Evolutionary conservation across 2,113 vertebrate species (phyloP).

Genomic region (Hirundichthys speculiger): DNA sequence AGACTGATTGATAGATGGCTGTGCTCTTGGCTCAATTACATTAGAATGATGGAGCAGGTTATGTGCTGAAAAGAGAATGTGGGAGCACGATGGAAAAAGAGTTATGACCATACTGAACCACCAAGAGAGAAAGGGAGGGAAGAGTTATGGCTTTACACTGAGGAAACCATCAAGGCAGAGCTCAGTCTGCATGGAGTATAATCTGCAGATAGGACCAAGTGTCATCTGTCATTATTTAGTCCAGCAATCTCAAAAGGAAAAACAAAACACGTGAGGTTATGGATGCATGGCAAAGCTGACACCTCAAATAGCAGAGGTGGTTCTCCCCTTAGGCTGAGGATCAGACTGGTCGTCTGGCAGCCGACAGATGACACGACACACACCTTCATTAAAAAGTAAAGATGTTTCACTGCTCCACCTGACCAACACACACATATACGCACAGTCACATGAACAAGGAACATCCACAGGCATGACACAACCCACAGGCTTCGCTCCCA

Average conservation of each 20-base stretch:
- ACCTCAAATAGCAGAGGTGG: slow-evolving; percentile 25
- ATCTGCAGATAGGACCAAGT: slow-evolving; percentile 1
- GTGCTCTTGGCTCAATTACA: slow-evolving; percentile 54
- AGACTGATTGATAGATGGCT: slow-evolving; percentile 43
- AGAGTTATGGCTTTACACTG: slow-evolving; percentile 18
- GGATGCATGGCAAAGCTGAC: slow-evolving; percentile 35
- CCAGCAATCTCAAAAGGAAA: slow-evolving; percentile 2
- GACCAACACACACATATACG: neutral
- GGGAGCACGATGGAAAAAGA: slow-evolving; percentile 32
- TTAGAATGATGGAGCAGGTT: slow-evolving; percentile 63
- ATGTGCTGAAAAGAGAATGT: slow-evolving; percentile 32
- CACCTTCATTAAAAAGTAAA: slow-evolving; percentile 78
- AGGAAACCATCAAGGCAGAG: neutral
- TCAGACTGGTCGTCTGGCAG: slow-evolving; percentile 36
- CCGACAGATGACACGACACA: slow-evolving; percentile 63
- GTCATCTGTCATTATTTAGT: slow-evolving; percentile 21
- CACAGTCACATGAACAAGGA: no score
- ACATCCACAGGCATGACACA: slow-evolving; percentile 4
- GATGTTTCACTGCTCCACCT: slow-evolving; percentile 53
- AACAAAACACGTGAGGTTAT: slow-evolving; percentile 7
- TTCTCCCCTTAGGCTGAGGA: slow-evolving; percentile 8
- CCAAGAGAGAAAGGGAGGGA: slow-evolving; percentile 3
- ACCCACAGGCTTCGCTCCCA: neutral
- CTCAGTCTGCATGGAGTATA: no score
- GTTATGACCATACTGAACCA: slow-evolving; percentile 30